Conservation (phyloP, 2,113 vertebrate genomes). For the Diadophis punctatus region DNA sequence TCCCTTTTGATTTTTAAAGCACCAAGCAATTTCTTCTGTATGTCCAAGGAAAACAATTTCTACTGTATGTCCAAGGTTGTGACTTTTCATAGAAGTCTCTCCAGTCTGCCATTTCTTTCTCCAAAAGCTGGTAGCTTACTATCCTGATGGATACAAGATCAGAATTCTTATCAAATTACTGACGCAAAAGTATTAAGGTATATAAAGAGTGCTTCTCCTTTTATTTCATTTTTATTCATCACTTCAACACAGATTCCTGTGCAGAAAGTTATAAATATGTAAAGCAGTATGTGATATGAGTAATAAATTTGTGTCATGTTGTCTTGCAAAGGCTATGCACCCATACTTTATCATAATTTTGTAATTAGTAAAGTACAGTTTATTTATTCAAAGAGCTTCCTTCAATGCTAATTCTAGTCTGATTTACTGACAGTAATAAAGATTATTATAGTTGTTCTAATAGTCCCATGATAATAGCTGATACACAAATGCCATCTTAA, state of each 20-base stretch:
- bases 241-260: not conserved
- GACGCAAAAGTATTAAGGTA: not conserved
- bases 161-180: not conserved
- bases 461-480: not conserved
- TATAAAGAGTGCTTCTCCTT: not conserved
- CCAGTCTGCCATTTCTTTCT: not conserved
- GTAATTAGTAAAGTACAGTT: not conserved
- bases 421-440: not conserved
- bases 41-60: not conserved
- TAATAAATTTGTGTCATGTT: not conserved
- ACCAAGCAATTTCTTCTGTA: not conserved
- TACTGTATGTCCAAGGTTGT: not conserved
- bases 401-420: no score
- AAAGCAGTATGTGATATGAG: not conserved
- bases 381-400: no score
- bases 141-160: slow-evolving; percentile 12
- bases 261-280: not conserved
- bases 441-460: not conserved
- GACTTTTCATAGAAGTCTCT: not conserved
- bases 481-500: not conserved
- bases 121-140: not conserved
- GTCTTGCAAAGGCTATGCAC: not conserved
- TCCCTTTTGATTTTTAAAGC: not conserved
- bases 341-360: not conserved
- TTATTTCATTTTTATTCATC: not conserved